A percentile compares a stretch with the other conserved stretches of the same genome.
Conservation (phyloP, 2,888 invertebrate species). For the Andrena trimmerana region DNA sequence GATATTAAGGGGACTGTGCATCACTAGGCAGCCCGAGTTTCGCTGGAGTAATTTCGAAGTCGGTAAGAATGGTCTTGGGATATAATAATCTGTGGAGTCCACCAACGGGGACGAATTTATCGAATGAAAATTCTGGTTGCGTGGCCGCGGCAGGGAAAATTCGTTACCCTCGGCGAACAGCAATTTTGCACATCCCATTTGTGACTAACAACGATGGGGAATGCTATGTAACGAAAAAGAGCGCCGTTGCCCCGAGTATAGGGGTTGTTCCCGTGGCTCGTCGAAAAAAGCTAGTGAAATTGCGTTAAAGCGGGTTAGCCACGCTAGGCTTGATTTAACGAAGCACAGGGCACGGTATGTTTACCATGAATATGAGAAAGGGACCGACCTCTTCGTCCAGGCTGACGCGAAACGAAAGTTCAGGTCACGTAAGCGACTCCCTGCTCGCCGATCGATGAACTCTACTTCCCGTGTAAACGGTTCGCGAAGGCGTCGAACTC, state of each 20-base stretch:
- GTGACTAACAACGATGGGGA: conserved; percentile 25
- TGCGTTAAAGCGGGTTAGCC: conserved; percentile 72
- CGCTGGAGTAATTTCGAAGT: too few relatives aligned
- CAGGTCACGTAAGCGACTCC: conserved; percentile 71
- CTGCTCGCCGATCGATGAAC: conserved; percentile 68
- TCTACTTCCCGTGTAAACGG: conserved; percentile 72
- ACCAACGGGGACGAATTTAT: conserved; percentile 35
- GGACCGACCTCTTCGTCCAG: conserved; percentile 60
- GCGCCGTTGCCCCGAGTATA: neutral
- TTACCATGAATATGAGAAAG: conserved; percentile 72
- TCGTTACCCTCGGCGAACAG: conserved; percentile 28
- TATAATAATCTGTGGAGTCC: neutral
- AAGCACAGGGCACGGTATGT: conserved; percentile 55
- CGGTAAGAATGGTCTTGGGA: too few relatives aligned
- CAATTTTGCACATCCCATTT: conserved; percentile 54
- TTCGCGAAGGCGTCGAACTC: conserved; percentile 53
- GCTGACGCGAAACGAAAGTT: conserved; percentile 68
- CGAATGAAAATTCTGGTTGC: conserved; percentile 33
- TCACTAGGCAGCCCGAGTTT: too few relatives aligned
- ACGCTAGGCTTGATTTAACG: conserved; percentile 72
- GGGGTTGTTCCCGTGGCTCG: conserved; percentile 25
- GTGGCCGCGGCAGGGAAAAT: conserved; percentile 9
- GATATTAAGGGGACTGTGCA: too few relatives aligned
- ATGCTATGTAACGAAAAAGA: conserved; percentile 19
- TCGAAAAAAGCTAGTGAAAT: conserved; percentile 64